Percentiles rank a stretch among this genome's conserved stretches.
These are phyloP conservation scores for Rana temporaria DNA, from an alignment of 2,113 vertebrate genomes.

Conservation along the genomic window DNA sequence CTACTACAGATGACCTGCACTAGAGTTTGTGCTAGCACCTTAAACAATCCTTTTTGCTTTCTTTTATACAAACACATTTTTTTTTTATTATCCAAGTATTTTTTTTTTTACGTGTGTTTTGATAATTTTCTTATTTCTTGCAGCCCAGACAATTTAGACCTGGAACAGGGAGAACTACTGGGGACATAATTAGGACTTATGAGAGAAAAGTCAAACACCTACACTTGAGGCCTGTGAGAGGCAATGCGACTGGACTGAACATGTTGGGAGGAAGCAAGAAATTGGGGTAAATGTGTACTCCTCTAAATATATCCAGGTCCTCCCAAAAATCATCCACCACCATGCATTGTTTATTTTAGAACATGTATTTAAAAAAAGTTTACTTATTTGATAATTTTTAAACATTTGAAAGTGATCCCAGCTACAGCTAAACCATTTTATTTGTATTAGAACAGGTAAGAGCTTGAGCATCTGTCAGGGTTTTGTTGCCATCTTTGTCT, in stretches of 20 bases:
- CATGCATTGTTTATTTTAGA: too few relatives aligned
- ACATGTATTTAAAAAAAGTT: too few relatives aligned
- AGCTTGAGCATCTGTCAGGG: too few relatives aligned
- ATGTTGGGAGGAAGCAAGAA: constrained; percentile 83
- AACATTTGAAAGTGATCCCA: too few relatives aligned
- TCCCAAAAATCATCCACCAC: too few relatives aligned
- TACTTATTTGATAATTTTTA: too few relatives aligned
- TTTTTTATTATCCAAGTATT: background rate
- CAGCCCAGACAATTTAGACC: constrained; percentile 73
- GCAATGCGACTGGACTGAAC: constrained; percentile 79
- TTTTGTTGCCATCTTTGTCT: too few relatives aligned
- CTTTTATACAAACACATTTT: background rate
- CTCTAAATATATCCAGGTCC: background rate
- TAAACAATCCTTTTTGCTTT: background rate
- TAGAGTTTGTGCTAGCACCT: too few relatives aligned
- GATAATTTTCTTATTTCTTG: constrained; percentile 44
- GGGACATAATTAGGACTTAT: constrained; percentile 81
- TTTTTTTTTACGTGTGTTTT: background rate
- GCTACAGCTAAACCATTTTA: too few relatives aligned
- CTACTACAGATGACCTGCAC: too few relatives aligned
- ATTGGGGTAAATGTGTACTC: constrained; percentile 72
- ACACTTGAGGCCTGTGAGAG: constrained; percentile 73
- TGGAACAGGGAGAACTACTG: constrained; percentile 69
- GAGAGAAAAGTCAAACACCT: constrained; percentile 75
- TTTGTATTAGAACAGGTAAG: too few relatives aligned